Conservation (phyloP, 2,797 vertebrate species). For the Siniperca obscura region DNA sequence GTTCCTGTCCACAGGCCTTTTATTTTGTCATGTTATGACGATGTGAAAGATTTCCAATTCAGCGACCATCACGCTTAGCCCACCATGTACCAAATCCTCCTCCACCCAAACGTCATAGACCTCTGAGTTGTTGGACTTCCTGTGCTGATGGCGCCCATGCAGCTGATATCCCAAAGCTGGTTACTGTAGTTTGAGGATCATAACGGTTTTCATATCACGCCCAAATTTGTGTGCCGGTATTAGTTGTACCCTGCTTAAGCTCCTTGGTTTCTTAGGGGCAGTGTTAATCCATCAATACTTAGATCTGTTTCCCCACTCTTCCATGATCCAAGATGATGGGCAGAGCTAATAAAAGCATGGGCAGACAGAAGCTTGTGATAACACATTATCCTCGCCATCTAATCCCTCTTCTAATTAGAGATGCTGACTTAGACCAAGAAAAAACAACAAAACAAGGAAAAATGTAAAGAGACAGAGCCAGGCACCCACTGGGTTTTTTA, state of each 20-base stretch:
- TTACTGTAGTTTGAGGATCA: conserved; percentile 41
- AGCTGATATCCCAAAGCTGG: conserved; percentile 7
- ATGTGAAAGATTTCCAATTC: conserved; percentile 59
- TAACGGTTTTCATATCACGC: conserved; percentile 5
- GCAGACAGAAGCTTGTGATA: conserved; percentile 71
- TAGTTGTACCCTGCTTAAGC: conserved; percentile 50
- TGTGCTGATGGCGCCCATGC: conserved; percentile 23
- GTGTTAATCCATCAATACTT: conserved; percentile 64
- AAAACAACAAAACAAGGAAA: conserved; percentile 40
- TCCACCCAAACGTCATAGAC: conserved; percentile 45
- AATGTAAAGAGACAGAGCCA: conserved; percentile 16
- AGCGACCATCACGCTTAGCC: conserved; percentile 58
- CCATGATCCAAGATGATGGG: conserved; percentile 61
- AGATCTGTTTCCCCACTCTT: conserved; percentile 46
- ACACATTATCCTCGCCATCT: conserved; percentile 71
- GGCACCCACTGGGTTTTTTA: conserved; percentile 25
- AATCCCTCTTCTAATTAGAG: conserved; percentile 76
- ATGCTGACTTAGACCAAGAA: conserved; percentile 46
- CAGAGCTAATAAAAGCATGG: conserved; percentile 74
- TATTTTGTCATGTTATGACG: conserved; percentile 32
- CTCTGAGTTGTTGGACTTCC: conserved; percentile 45
- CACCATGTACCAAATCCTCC: conserved; percentile 63
- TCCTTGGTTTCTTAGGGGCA: conserved; percentile 38
- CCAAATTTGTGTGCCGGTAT: conserved; percentile 45
- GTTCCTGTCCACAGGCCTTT: conserved; percentile 46